Evolutionary conservation across 2,113 vertebrate species (phyloP).

Genomic region (Callipepla californica): DNA sequence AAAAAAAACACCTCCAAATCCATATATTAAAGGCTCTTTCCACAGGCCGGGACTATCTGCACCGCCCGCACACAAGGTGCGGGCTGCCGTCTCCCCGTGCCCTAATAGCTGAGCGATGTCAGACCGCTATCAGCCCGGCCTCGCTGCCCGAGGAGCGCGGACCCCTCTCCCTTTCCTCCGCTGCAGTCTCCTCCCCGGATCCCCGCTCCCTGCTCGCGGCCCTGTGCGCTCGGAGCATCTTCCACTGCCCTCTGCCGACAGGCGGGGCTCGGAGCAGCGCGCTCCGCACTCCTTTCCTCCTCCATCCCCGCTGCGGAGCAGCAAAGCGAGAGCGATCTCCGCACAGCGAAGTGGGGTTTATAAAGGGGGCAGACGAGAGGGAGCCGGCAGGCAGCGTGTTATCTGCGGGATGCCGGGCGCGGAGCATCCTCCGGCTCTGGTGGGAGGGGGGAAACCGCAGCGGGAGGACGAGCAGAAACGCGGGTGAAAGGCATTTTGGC

Average conservation of each 20-base stretch:
- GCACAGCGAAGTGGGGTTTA: background rate
- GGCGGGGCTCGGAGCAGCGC: background rate
- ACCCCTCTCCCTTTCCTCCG: slow-evolving; percentile 42
- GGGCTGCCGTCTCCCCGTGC: too few relatives aligned
- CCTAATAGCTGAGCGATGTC: slow-evolving; percentile 58
- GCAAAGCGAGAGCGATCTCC: background rate
- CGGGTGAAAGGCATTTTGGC: background rate
- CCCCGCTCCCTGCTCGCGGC: background rate
- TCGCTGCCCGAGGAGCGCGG: background rate
- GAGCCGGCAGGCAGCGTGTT: background rate
- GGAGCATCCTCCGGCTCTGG: background rate
- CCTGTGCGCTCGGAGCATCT: slow-evolving; percentile 2
- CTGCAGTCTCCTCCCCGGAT: slow-evolving; percentile 67
- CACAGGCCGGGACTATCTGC: slow-evolving; percentile 24
- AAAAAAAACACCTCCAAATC: background rate
- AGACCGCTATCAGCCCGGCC: slow-evolving; percentile 45
- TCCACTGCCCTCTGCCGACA: slow-evolving; percentile 69
- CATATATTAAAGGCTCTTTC: slow-evolving; percentile 29
- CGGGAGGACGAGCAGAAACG: background rate
- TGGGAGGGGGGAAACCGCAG: background rate
- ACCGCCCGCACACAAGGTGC: background rate
- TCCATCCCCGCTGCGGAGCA: background rate
- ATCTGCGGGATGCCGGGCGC: background rate
- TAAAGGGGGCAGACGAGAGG: background rate
- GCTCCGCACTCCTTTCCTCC: background rate